phyloP scores from a whole-genome alignment of 2,888 invertebrate genomes.

The Tachina fera region DNA sequence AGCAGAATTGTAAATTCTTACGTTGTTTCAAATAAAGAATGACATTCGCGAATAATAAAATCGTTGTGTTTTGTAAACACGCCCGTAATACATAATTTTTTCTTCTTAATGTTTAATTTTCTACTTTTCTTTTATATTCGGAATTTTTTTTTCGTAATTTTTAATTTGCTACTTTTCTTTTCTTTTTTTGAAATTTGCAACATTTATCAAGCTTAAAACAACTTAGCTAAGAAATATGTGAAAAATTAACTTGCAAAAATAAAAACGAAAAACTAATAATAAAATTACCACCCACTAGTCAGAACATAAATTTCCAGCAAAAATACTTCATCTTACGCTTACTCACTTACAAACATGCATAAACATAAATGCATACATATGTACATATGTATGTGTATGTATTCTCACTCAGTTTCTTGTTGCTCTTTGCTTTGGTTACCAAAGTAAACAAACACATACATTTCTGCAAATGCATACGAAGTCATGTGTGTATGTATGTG shows the following conservation, averaged over 20 bases:
- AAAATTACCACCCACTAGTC: conserved; percentile 72
- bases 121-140: no score
- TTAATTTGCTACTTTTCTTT: neutral
- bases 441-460: conserved; percentile 17
- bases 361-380: no score
- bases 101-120: no score
- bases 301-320: conserved; percentile 65
- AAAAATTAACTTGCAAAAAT: conserved; percentile 57
- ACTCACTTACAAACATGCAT: neutral
- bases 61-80: no score
- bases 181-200: conserved; percentile 51
- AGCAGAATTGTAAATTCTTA: no score
- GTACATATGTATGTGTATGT: no score
- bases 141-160: no score
- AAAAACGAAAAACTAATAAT: conserved; percentile 65
- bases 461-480: no score
- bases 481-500: neutral
- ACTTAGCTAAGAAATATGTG: conserved; percentile 67
- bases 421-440: neutral
- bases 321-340: conserved; percentile 63
- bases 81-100: no score
- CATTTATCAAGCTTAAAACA: conserved; percentile 80
- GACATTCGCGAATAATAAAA: no score
- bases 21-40: no score
- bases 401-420: neutral